Evolutionary conservation across 2,113 vertebrate genomes (phyloP).

Genomic region (Kryptolebias marmoratus): DNA sequence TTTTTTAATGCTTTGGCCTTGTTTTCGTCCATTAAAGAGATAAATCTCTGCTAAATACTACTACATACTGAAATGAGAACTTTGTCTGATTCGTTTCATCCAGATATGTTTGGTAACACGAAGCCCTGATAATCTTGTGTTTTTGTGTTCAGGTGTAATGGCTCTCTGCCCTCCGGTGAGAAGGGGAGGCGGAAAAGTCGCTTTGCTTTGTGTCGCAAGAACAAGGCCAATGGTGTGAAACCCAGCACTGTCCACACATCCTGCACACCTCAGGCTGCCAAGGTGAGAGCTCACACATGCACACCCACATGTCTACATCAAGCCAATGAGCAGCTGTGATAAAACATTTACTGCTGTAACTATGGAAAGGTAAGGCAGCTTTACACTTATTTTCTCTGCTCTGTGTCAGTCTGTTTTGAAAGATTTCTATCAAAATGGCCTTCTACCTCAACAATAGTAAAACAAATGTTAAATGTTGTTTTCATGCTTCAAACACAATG

Average conservation of each 20-base stretch:
- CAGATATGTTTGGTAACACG: background rate
- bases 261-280: constrained; percentile 92
- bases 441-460: no score
- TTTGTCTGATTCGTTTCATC: background rate
- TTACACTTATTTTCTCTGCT: no score
- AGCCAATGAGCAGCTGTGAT: background rate
- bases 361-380: background rate
- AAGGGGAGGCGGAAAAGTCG: constrained; percentile 91
- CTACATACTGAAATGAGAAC: background rate
- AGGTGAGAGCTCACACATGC: constrained; percentile 79
- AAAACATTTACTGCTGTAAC: background rate
- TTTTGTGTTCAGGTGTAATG: constrained; percentile 87
- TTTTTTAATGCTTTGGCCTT: no score
- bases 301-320: background rate
- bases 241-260: constrained; percentile 92
- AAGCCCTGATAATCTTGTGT: background rate
- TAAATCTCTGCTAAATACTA: no score
- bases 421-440: no score
- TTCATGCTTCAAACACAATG: background rate
- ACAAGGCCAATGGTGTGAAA: constrained; percentile 93
- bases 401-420: background rate
- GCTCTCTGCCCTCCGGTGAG: constrained; percentile 90
- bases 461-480: background rate
- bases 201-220: constrained; percentile 90
- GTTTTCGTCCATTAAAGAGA: no score